Evolutionary conservation across 2,888 invertebrate species (phyloP).

Genomic region (Digitonthophagus gazella): DNA sequence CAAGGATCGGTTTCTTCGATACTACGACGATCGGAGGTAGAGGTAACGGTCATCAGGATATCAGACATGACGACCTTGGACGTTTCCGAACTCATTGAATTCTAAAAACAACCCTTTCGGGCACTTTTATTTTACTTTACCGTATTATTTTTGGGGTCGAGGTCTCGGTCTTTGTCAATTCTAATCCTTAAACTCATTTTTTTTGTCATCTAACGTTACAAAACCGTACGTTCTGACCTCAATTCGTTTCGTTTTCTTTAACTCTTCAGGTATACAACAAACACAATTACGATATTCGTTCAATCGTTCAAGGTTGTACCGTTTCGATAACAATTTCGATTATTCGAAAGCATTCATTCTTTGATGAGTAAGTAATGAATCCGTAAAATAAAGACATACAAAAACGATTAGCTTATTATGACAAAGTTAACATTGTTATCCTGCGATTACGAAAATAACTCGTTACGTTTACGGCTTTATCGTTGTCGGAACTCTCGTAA

Average conservation of each 20-base stretch:
- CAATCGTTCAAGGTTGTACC: neutral
- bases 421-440: neutral
- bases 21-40: too few relatives aligned
- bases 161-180: neutral
- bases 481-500: neutral
- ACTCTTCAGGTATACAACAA: neutral
- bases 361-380: too few relatives aligned
- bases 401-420: neutral
- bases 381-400: too few relatives aligned
- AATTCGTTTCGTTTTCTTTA: neutral
- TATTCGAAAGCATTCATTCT: neutral
- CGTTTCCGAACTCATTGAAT: neutral
- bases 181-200: neutral
- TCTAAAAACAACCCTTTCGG: too few relatives aligned
- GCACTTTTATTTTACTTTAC: too few relatives aligned
- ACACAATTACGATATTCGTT: neutral
- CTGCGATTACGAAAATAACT: neutral
- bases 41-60: neutral
- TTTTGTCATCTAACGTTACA: too few relatives aligned
- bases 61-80: neutral
- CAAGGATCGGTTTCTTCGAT: neutral
- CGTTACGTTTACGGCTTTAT: neutral
- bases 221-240: neutral
- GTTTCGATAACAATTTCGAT: neutral
- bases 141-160: neutral